Conservation (phyloP, 2,888 invertebrate genomes). For the Agonopterix subpropinquella region DNA sequence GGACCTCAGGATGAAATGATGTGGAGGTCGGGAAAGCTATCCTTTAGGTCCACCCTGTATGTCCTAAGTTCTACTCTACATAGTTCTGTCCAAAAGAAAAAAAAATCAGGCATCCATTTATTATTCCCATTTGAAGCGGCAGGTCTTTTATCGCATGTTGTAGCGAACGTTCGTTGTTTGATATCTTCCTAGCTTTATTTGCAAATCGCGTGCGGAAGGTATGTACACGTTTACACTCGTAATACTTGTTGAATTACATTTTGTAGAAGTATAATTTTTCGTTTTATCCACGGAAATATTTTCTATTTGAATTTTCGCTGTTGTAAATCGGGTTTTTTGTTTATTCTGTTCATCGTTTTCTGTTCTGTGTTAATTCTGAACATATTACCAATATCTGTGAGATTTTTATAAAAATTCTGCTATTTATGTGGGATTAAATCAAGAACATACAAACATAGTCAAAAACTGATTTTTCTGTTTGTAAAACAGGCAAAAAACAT, state of each 20-base stretch:
- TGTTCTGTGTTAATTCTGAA: too few species aligned
- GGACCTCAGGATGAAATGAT: too few species aligned
- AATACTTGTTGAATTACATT: slow-evolving; percentile 61
- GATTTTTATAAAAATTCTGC: too few species aligned
- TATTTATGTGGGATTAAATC: too few species aligned
- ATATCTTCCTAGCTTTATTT: slow-evolving; percentile 70
- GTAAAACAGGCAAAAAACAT: too few species aligned
- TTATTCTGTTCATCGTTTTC: neutral
- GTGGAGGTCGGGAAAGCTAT: neutral
- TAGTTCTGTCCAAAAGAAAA: slow-evolving; percentile 4
- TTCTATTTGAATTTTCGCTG: neutral
- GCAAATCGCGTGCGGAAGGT: slow-evolving; percentile 59
- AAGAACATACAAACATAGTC: too few species aligned
- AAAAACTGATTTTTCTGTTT: too few species aligned
- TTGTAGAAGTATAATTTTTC: slow-evolving; percentile 31
- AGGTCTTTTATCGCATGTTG: slow-evolving; percentile 60
- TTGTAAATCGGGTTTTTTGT: slow-evolving; percentile 14
- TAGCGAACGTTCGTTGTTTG: slow-evolving; percentile 49
- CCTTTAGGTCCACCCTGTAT: too few species aligned
- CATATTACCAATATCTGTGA: too few species aligned
- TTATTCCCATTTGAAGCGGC: slow-evolving; percentile 57
- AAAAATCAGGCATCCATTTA: slow-evolving; percentile 45
- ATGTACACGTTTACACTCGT: slow-evolving; percentile 37
- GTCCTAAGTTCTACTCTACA: too few species aligned
- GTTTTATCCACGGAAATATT: too few species aligned